Conservation (phyloP, 2,888 invertebrate genomes). For the Campaea margaritaria region DNA sequence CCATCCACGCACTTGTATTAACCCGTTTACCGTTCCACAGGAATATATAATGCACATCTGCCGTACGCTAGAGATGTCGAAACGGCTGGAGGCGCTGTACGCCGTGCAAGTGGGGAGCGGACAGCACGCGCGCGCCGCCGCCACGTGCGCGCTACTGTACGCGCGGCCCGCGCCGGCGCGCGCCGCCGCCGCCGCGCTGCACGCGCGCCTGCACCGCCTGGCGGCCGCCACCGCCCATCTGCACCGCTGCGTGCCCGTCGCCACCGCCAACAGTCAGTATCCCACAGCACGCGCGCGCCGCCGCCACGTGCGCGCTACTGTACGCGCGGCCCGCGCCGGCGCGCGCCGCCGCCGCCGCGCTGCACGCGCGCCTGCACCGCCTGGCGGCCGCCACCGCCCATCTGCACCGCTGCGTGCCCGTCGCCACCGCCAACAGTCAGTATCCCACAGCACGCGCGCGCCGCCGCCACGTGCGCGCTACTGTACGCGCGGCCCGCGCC, state of each 20-base stretch:
- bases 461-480: constrained; percentile 67
- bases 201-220: constrained; percentile 83
- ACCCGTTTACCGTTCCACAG: constrained; percentile 51
- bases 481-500: too few species aligned
- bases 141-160: constrained; percentile 92
- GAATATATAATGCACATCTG: constrained; percentile 89
- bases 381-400: constrained; percentile 88
- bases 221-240: constrained; percentile 88
- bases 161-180: constrained; percentile 83
- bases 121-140: constrained; percentile 91
- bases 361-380: constrained; percentile 80
- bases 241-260: constrained; percentile 77
- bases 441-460: constrained; percentile 44
- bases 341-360: constrained; percentile 84
- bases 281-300: constrained; percentile 89
- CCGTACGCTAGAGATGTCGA: constrained; percentile 88
- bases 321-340: constrained; percentile 87
- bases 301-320: constrained; percentile 92
- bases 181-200: constrained; percentile 84
- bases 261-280: constrained; percentile 59
- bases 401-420: constrained; percentile 83
- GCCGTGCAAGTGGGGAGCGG: constrained; percentile 89
- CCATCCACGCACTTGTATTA: too few species aligned
- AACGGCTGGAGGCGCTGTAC: constrained; percentile 89
- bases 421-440: constrained; percentile 58